phyloP scores from a whole-genome alignment of 2,888 invertebrate species.

The Endomychus coccineus region DNA sequence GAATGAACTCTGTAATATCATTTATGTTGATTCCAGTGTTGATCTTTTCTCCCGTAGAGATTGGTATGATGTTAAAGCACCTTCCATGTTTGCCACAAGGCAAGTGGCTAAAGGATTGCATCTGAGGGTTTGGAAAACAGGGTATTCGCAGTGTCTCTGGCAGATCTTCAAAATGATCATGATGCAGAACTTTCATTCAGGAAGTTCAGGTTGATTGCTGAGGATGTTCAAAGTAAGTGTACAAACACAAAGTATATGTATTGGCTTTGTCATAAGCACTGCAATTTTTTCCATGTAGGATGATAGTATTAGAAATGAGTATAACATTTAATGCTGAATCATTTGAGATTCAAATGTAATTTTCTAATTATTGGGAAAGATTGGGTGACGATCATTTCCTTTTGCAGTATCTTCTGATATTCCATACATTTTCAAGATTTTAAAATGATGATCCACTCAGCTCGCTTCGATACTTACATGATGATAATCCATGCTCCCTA shows the following conservation, averaged over 20 bases:
- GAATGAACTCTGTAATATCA: constrained; percentile 1
- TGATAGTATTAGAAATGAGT: too few species aligned
- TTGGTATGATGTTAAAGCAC: constrained; percentile 99
- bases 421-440: too few species aligned
- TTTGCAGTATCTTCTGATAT: too few species aligned
- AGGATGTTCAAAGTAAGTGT: constrained; percentile 83
- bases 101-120: constrained; percentile 97
- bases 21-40: constrained; percentile 44
- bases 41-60: constrained; percentile 99
- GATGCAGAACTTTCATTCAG: constrained; percentile 96
- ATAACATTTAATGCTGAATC: not conserved
- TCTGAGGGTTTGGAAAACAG: constrained; percentile 96
- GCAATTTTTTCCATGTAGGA: too few species aligned
- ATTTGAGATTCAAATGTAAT: not conserved
- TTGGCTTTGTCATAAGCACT: too few species aligned
- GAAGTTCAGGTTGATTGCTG: constrained; percentile 95
- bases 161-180: constrained; percentile 93
- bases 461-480: constrained; percentile 55
- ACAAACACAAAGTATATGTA: constrained; percentile 1
- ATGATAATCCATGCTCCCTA: constrained; percentile 53
- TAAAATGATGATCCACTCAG: constrained; percentile 53
- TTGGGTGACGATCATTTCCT: too few species aligned
- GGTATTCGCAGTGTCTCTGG: constrained; percentile 96
- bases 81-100: constrained; percentile 90
- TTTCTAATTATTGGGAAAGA: too few species aligned